Percentiles rank a stretch among this genome's conserved stretches.
phyloP scores from a whole-genome alignment of 1,140 invertebrate species.

The Drosophila lacertosa region DNA sequence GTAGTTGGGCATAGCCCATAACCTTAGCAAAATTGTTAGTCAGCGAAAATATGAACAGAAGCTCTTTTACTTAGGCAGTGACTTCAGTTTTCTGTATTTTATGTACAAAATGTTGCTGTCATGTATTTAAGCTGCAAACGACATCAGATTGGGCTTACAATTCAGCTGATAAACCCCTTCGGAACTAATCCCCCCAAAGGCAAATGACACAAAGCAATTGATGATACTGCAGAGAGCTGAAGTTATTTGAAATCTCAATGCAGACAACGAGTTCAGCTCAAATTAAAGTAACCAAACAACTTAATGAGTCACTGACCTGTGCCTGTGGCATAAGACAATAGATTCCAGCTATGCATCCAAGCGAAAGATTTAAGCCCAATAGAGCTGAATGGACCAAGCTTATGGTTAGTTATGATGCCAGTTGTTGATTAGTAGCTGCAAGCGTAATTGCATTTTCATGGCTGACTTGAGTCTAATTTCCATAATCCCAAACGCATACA shows the following conservation, averaged over 20 bases:
- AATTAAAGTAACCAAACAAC: not conserved
- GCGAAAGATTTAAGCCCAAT: constrained; percentile 30
- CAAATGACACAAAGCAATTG: constrained; percentile 26
- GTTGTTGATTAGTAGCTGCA: constrained; percentile 33
- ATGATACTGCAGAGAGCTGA: constrained; percentile 1
- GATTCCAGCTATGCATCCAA: constrained; percentile 11
- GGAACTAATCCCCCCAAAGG: constrained; percentile 4
- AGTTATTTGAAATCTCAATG: not conserved
- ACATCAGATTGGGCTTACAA: constrained; percentile 55
- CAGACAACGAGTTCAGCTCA: not conserved
- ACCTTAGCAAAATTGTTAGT: constrained; percentile 59
- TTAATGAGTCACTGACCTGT: constrained; percentile 19
- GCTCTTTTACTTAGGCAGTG: constrained; percentile 19
- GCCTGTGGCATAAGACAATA: constrained; percentile 2
- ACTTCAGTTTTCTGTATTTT: constrained; percentile 44
- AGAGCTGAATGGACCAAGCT: constrained; percentile 14
- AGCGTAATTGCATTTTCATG: constrained; percentile 52
- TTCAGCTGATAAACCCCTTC: constrained; percentile 12
- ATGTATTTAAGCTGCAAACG: constrained; percentile 62
- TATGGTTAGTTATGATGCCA: constrained; percentile 22
- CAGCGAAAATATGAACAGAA: constrained; percentile 58
- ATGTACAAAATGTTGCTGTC: constrained; percentile 63
- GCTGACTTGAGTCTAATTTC: constrained; percentile 50
- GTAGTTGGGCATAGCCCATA: constrained; percentile 39
- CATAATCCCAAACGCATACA: not conserved